These are phyloP conservation scores for Leptura quadrifasciata DNA, from an alignment of 2,888 invertebrate genomes.

Conservation along the genomic window DNA sequence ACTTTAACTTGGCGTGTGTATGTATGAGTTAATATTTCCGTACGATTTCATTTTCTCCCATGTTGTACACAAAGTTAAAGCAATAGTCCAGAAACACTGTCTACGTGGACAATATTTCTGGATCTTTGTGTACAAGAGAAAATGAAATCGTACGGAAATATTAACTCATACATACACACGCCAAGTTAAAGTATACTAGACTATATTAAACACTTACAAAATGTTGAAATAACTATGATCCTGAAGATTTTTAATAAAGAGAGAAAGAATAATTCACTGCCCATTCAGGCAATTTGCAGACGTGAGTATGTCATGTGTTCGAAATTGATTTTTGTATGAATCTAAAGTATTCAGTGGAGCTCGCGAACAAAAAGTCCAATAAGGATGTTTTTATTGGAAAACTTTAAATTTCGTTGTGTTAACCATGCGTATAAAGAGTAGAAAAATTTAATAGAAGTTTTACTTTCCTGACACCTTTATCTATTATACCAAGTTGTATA, in stretches of 20 bases:
- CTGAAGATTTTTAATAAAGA: slow-evolving; percentile 1
- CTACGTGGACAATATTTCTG: no score
- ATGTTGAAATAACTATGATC: no score
- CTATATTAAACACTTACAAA: no score
- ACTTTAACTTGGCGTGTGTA: no score
- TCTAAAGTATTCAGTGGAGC: background rate
- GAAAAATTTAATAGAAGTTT: background rate
- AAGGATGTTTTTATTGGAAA: slow-evolving; percentile 7
- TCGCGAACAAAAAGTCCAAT: background rate
- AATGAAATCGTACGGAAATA: no score
- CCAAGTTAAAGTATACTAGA: no score
- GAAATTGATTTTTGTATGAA: background rate
- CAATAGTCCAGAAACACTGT: no score
- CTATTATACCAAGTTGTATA: background rate
- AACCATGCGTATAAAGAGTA: background rate
- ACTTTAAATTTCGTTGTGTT: background rate
- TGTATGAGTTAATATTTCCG: no score
- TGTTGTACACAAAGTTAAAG: no score
- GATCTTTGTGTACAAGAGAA: no score
- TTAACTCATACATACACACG: no score
- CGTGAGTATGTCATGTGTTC: background rate
- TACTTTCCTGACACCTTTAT: background rate
- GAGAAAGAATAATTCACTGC: background rate
- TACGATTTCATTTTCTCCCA: no score
- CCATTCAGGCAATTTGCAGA: background rate